These are phyloP conservation scores for Tenthredo notha DNA, from an alignment of 2,888 invertebrate genomes.

Conservation along the genomic window DNA sequence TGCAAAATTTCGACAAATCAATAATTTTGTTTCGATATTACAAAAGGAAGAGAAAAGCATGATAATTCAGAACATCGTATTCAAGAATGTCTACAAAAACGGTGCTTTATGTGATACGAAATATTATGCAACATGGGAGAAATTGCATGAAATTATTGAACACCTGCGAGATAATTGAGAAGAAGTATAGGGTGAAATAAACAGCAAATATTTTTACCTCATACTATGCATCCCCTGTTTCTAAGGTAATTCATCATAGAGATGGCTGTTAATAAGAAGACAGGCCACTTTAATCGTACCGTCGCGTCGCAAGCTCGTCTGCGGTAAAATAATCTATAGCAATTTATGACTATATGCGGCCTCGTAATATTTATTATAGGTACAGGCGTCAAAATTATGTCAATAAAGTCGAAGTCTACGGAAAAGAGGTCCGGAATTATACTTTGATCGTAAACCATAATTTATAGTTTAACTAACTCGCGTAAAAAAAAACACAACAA, in stretches of 20 bases:
- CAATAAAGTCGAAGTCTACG: constrained; percentile 30
- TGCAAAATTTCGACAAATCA: neutral
- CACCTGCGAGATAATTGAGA: neutral
- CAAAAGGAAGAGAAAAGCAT: neutral
- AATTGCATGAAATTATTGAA: neutral
- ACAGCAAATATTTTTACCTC: neutral
- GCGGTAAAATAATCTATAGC: neutral
- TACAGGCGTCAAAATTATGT: constrained; percentile 18
- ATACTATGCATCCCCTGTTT: neutral
- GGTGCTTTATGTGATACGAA: neutral
- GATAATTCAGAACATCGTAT: neutral
- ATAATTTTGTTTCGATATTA: neutral
- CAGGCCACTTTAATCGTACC: constrained; percentile 12
- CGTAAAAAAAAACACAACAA: neutral
- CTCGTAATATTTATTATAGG: constrained; percentile 32
- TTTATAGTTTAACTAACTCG: constrained; percentile 22
- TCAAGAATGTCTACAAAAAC: neutral
- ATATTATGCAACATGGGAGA: neutral
- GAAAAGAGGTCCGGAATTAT: constrained; percentile 1
- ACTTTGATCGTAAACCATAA: constrained; percentile 37
- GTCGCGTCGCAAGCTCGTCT: constrained; percentile 1
- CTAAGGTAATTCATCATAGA: neutral
- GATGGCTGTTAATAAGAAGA: neutral
- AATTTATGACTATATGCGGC: constrained; percentile 22
- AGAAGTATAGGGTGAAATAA: neutral